A percentile compares a stretch with the other conserved stretches of the same genome.
Evolutionary conservation across 2,113 vertebrate genomes (phyloP).

Genomic region (Coreoperca whiteheadi): DNA sequence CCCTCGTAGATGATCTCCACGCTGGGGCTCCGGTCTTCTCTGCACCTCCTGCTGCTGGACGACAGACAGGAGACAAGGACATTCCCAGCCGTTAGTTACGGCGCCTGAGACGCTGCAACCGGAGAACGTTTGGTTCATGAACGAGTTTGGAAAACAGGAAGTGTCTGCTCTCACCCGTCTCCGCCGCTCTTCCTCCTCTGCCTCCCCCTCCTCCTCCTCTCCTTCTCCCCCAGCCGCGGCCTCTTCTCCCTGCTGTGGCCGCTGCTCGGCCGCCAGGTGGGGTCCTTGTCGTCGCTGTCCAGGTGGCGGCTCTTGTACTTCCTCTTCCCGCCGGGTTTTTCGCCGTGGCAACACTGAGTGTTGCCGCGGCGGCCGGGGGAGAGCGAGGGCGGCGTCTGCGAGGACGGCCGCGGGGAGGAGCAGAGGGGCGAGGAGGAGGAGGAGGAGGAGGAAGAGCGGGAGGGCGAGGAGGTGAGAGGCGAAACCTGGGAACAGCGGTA

Average conservation of each 20-base stretch:
- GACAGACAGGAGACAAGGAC: neutral
- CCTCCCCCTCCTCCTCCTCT: conserved; percentile 10
- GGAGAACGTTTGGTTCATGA: too few species aligned
- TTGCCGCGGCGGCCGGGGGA: neutral
- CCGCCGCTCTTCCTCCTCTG: neutral
- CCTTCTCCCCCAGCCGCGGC: neutral
- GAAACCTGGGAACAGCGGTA: conserved; percentile 41
- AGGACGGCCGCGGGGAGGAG: conserved; percentile 12
- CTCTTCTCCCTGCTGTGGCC: neutral
- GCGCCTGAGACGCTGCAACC: too few species aligned
- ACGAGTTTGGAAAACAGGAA: conserved; percentile 1
- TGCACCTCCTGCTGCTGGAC: conserved; percentile 28
- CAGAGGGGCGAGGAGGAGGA: conserved; percentile 8
- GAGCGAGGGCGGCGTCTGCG: conserved; percentile 1
- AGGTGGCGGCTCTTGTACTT: conserved; percentile 82
- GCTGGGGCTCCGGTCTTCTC: conserved; percentile 71
- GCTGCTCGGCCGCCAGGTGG: conserved; percentile 51
- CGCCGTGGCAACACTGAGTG: conserved; percentile 19
- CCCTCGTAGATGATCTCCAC: conserved; percentile 81
- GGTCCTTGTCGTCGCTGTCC: conserved; percentile 59
- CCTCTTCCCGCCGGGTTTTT: conserved; percentile 79
- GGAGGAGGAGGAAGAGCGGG: conserved; percentile 1
- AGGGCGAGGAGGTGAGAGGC: conserved; percentile 48
- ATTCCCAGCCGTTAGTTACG: neutral
- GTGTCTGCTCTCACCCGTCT: conserved; percentile 51